A percentile compares a stretch with the other conserved stretches of the same genome.
These are phyloP conservation scores for Globodera rostochiensis DNA, from an alignment of 1,140 invertebrate species.

Conservation along the genomic window DNA sequence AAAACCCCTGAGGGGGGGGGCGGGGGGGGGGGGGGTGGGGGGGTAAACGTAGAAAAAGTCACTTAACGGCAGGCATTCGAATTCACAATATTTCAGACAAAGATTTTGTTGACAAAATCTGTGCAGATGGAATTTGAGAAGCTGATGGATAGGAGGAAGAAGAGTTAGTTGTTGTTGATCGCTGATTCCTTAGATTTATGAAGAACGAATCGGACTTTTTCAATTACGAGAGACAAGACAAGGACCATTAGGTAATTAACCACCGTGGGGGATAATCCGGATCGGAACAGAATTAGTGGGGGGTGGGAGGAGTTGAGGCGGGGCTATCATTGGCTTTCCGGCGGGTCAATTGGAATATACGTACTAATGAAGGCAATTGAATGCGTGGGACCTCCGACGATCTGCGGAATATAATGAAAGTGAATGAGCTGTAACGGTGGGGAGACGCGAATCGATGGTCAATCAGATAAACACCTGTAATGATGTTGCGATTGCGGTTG, in stretches of 20 bases:
- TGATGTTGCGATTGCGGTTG: not conserved
- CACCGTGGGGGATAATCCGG: not conserved
- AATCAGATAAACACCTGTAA: not conserved
- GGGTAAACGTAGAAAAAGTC: no score
- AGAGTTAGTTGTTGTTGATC: not conserved
- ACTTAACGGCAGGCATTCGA: no score
- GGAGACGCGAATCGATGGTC: not conserved
- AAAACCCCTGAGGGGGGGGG: no score
- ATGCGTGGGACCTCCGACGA: not conserved
- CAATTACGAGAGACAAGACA: not conserved
- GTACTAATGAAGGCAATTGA: not conserved
- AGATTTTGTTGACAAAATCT: no score
- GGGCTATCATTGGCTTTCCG: not conserved
- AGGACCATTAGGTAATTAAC: not conserved
- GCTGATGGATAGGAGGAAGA: not conserved
- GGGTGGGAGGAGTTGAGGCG: not conserved
- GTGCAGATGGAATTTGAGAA: not conserved
- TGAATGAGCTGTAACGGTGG: not conserved
- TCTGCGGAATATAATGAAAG: not conserved
- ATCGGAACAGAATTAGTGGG: not conserved
- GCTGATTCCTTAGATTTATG: not conserved
- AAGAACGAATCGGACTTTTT: not conserved
- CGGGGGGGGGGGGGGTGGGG: no score
- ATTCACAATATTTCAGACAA: no score
- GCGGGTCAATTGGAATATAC: not conserved